Base-by-base conservation (phyloP, 2,888 invertebrate genomes). In the Hecatera dysodea region DNA sequence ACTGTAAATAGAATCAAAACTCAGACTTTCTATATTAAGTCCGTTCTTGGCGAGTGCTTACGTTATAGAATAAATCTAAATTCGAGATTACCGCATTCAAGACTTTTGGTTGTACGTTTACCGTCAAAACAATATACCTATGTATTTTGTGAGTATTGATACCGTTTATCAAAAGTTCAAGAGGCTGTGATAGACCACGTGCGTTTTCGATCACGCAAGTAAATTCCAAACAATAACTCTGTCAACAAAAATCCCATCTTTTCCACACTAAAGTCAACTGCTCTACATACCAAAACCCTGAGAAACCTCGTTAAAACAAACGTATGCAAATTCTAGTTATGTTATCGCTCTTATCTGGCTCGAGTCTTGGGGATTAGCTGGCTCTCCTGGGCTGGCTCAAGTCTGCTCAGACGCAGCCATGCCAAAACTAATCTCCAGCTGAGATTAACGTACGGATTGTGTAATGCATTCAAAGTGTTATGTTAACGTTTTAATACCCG, bases 391-490 rank as follows among this genome's bases (percentile, higher is more conserved):
- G 57, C 66, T 79, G 83, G 74, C 69, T 80, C 83, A 80, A 81
- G 64, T 68, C 78, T 75, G 80, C 76, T 85, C 84, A 80, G 67
- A 76, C 79, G 72, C 59, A 75, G 74, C 76, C 55, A 82, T 84
- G 86, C 85, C 85, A 84, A 83, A 82, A 85, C 87, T 85, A 85
- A 85, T 85, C 86, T 82, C 19, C 56, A 68, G 78, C 63, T 64
- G 50, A 80, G 83, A 86, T 86, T 86, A 86, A 82, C 83, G 80
- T 74, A 50, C 69, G 78, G 77, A 85, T 85, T 85, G 78, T 81
- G 85, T 75, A 83, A 86, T 86, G 86, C 86, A 86, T 85, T 84
- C 82, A 76, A 78, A 84, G 78, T 86, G 83, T 84, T 86, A 84
- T 82, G 83, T 77, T 78, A 74, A 59, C 80, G 71, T 76, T 82